Conservation (phyloP, 2,888 invertebrate genomes). For the Eupelmus urozonus region DNA sequence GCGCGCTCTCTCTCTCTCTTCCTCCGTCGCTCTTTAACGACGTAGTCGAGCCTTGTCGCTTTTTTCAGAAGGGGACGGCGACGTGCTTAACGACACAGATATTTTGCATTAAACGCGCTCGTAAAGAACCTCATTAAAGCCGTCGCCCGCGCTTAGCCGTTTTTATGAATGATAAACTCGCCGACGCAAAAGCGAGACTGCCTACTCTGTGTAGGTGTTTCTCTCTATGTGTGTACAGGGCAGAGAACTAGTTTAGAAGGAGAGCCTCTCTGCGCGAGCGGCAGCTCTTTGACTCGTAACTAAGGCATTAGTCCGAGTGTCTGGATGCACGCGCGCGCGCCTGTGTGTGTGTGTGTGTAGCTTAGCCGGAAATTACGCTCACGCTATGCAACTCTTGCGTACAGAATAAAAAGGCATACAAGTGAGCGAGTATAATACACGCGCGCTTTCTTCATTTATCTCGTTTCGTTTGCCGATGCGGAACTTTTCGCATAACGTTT, state of each 20-base stretch:
- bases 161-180: conserved; percentile 59
- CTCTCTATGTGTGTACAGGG: background rate
- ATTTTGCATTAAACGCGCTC: conserved; percentile 55
- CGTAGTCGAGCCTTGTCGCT: background rate
- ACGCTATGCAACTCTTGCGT: no score
- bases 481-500: no score
- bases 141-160: conserved; percentile 17
- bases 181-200: no score
- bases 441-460: no score
- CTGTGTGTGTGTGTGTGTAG: no score
- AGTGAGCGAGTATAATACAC: no score
- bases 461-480: no score
- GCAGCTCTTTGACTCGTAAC: conserved; percentile 33
- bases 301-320: conserved; percentile 37
- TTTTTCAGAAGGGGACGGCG: conserved; percentile 13
- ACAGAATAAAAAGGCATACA: no score
- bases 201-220: background rate
- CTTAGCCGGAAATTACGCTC: no score
- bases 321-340: no score
- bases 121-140: conserved; percentile 60
- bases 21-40: conserved; percentile 7
- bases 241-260: conserved; percentile 16
- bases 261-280: background rate
- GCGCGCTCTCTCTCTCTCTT: background rate
- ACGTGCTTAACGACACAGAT: conserved; percentile 50